Evolutionary conservation across 1,140 invertebrate species (phyloP).

Genomic region (Procambarus clarkii): DNA sequence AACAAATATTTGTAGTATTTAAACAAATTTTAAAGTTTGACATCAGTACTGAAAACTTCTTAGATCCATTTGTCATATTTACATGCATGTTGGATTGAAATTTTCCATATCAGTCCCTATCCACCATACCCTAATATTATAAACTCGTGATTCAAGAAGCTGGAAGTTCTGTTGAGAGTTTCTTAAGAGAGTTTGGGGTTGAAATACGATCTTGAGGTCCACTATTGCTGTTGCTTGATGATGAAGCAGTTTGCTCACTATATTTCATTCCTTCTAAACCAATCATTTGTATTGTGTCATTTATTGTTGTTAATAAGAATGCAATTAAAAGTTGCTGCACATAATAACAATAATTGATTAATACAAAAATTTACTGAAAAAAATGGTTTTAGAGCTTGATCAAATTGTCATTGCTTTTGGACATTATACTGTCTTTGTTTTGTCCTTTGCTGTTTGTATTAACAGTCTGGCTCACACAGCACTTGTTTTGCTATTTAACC

Average conservation of each 20-base stretch:
- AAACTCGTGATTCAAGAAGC: conserved; percentile 21
- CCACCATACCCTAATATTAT: conserved; percentile 7
- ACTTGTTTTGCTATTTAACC: conserved; percentile 54
- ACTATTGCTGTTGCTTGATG: conserved; percentile 68
- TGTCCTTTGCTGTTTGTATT: conserved; percentile 61
- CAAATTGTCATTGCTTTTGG: conserved; percentile 36
- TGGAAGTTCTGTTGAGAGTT: conserved; percentile 36
- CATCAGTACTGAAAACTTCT: not conserved
- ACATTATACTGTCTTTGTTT: conserved; percentile 28
- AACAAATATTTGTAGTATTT: too few relatives aligned
- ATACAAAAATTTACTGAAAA: not conserved
- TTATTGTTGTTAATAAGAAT: not conserved
- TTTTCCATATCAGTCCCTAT: not conserved
- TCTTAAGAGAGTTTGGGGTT: conserved; percentile 34
- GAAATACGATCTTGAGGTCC: conserved; percentile 67
- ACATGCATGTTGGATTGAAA: not conserved
- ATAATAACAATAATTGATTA: conserved; percentile 3
- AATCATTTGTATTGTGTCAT: not conserved
- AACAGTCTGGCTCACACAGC: conserved; percentile 56
- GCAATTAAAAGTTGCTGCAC: not conserved
- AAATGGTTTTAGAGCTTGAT: conserved; percentile 15
- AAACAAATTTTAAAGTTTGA: too few relatives aligned
- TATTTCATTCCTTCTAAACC: conserved; percentile 22
- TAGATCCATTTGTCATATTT: not conserved
- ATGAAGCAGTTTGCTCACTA: conserved; percentile 51